A percentile compares a stretch with the other conserved stretches of the same genome.
phyloP scores from a whole-genome alignment of 2,888 invertebrate species.

The Sympetrum striolatum region DNA sequence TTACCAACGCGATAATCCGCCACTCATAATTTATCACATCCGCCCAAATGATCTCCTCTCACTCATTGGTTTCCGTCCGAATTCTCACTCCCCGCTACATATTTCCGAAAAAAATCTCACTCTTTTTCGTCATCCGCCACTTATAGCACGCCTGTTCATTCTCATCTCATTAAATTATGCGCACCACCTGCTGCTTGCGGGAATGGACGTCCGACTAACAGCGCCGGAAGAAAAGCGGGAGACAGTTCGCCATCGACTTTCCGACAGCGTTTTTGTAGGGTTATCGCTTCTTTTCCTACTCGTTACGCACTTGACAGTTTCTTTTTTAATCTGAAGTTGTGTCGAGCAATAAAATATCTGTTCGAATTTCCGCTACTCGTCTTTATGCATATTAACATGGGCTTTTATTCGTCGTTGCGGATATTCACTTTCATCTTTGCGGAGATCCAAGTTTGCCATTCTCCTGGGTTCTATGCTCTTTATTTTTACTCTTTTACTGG shows the following conservation, averaged over 20 bases:
- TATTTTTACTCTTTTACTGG: too few relatives aligned
- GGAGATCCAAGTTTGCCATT: too few relatives aligned
- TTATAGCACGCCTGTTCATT: neutral
- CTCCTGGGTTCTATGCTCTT: too few relatives aligned
- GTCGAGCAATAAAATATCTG: too few relatives aligned
- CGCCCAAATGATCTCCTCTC: neutral
- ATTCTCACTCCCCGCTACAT: neutral
- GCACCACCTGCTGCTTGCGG: neutral
- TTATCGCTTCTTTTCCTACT: neutral
- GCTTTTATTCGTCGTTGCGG: too few relatives aligned
- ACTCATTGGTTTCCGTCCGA: neutral
- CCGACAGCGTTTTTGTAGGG: neutral
- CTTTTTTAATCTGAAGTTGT: neutral
- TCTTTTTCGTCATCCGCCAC: neutral
- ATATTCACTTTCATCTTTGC: too few relatives aligned
- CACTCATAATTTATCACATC: neutral
- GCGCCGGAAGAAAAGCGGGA: neutral
- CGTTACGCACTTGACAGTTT: neutral
- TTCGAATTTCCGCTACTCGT: too few relatives aligned
- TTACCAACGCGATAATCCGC: neutral
- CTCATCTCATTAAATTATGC: neutral
- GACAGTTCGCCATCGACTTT: neutral
- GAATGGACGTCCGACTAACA: neutral
- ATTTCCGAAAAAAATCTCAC: neutral
- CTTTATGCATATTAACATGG: too few relatives aligned